A percentile compares a stretch with the other conserved stretches of the same genome.
phyloP scores from a whole-genome alignment of 1,140 invertebrate genomes.

The Monochamus saltuarius region DNA sequence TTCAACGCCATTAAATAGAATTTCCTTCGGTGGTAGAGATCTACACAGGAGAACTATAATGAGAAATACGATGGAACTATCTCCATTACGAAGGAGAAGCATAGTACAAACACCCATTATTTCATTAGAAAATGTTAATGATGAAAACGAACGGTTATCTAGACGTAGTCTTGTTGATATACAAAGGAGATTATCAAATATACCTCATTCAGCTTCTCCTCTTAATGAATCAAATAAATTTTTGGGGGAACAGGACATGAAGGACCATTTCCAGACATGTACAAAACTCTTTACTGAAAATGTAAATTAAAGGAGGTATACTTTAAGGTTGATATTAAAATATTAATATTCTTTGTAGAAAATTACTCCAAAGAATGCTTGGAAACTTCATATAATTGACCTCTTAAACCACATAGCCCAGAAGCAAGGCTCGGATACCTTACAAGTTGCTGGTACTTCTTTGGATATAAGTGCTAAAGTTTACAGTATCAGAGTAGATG shows the following conservation, averaged over 20 bases:
- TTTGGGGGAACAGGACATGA: conserved; percentile 26
- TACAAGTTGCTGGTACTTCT: conserved; percentile 74
- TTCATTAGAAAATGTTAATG: conserved; percentile 15
- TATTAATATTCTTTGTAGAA: conserved; percentile 57
- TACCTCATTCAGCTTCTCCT: conserved; percentile 7
- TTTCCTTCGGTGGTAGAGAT: too few relatives aligned
- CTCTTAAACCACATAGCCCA: conserved; percentile 64
- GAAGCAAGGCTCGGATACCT: conserved; percentile 61
- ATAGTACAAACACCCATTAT: not conserved
- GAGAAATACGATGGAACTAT: conserved; percentile 1
- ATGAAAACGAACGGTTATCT: conserved; percentile 23
- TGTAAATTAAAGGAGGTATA: conserved; percentile 18
- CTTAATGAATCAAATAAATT: conserved; percentile 20
- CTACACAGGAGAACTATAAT: not conserved
- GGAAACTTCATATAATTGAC: conserved; percentile 79
- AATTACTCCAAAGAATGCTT: conserved; percentile 84
- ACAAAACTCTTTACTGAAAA: conserved; percentile 36
- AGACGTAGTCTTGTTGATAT: conserved; percentile 20
- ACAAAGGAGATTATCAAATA: conserved; percentile 15
- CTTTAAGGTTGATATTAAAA: not conserved
- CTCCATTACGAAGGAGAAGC: conserved; percentile 13
- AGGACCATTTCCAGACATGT: conserved; percentile 34
- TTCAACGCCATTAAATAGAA: too few relatives aligned
- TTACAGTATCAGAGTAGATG: conserved; percentile 78
- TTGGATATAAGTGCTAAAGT: conserved; percentile 82